These are phyloP conservation scores for Hypotaenidia okinawae DNA, from an alignment of 2,797 vertebrate species.

Conservation along the genomic window DNA sequence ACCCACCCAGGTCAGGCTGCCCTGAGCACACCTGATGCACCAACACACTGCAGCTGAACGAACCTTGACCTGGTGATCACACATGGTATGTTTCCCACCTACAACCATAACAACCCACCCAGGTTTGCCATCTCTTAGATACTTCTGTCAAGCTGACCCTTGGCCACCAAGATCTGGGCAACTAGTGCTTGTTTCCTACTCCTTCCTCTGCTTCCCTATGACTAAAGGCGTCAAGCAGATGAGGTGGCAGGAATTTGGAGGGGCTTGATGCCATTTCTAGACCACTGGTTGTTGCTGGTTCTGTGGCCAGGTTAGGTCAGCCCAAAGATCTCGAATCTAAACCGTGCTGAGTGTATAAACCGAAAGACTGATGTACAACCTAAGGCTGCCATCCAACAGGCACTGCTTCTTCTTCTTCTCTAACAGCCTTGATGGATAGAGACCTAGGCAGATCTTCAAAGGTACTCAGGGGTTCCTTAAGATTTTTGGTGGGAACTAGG, in stretches of 20 bases:
- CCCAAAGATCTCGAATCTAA: background rate
- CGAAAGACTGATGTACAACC: background rate
- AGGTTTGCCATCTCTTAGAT: background rate
- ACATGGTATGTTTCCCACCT: background rate
- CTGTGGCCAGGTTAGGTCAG: background rate
- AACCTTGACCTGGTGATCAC: background rate
- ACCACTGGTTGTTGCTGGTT: background rate
- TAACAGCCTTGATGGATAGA: background rate
- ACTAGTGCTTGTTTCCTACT: background rate
- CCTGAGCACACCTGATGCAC: background rate
- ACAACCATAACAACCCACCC: background rate
- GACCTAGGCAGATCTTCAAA: background rate
- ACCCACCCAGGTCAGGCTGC: background rate
- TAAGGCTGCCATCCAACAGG: background rate
- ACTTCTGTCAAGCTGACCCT: background rate
- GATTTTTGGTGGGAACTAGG: background rate
- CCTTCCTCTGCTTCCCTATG: background rate
- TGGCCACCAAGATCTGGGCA: background rate
- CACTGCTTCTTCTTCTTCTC: background rate
- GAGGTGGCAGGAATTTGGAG: background rate
- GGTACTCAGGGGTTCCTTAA: background rate
- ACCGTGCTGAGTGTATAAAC: background rate
- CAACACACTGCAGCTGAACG: background rate
- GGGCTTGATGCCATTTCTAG: background rate
- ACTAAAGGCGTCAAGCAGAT: background rate